phyloP scores from a whole-genome alignment of 2,113 vertebrate species.

The Cololabis saira region DNA sequence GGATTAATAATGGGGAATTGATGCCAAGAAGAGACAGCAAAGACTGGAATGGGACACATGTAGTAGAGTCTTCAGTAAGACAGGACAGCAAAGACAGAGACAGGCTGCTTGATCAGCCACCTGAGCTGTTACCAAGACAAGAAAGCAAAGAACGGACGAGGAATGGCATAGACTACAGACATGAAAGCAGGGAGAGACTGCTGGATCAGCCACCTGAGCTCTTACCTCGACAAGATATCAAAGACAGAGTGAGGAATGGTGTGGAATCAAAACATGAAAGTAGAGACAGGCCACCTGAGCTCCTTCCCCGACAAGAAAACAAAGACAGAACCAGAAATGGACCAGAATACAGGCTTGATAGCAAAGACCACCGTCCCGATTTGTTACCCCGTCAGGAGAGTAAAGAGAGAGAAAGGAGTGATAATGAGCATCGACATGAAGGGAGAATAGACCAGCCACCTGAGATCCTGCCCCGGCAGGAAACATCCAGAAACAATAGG shows the following conservation, averaged over 20 bases:
- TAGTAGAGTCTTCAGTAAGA: constrained; percentile 60
- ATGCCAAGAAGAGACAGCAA: constrained; percentile 75
- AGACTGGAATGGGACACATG: constrained; percentile 63
- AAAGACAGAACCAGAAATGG: constrained; percentile 67
- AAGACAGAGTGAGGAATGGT: constrained; percentile 72
- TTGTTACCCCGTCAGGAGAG: constrained; percentile 71
- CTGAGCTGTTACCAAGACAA: constrained; percentile 69
- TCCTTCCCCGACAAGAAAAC: constrained; percentile 63
- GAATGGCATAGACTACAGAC: constrained; percentile 64
- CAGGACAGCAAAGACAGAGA: constrained; percentile 76
- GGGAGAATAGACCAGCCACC: constrained; percentile 75
- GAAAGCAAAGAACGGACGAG: constrained; percentile 73
- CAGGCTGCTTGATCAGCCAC: constrained; percentile 66
- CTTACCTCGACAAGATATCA: constrained; percentile 73
- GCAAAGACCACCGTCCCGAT: constrained; percentile 70
- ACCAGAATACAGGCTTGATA: constrained; percentile 63
- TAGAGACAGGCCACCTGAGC: constrained; percentile 67
- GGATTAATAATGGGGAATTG: constrained; percentile 75
- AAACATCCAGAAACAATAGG: constrained; percentile 56
- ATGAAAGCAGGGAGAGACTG: constrained; percentile 70
- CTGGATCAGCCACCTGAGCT: constrained; percentile 71
- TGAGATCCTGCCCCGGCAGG: constrained; percentile 69
- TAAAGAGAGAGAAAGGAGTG: constrained; percentile 74
- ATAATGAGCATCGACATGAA: constrained; percentile 70
- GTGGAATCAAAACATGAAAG: constrained; percentile 66